Evolutionary conservation across 53 echinoderm and acorn worm genomes (phyloP), one percentile per base, ranked within the genome.

Genomic region (Echinarachnius parma): DNA sequence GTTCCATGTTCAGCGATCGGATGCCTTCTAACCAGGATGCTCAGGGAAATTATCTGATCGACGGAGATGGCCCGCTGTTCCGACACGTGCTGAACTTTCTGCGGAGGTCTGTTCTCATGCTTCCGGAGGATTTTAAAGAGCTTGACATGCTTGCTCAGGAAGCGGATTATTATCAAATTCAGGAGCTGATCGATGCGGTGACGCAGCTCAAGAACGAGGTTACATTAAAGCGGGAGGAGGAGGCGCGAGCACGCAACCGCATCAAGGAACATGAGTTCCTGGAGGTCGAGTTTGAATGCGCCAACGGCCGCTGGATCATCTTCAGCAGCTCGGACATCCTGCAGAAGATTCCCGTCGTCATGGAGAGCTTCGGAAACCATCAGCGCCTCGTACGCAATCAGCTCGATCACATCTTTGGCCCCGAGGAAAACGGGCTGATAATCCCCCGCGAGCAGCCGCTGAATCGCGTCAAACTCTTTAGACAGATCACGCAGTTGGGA

Each of bases 1-100:
- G 96, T 13, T 68, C 96, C 3, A 95, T 95, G 96, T 95, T 95
- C 72, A 95, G 96, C 46, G 96, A 84, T 31, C 90, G 96, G 19
- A 66, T 95, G 26, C 85, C 79, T 4, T 84, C 96, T 9, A 84
- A 68, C 20, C 64, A 75, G 1, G 96, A 95, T 50, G 76, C 61
- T 0, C 57, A 79, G 46, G 90, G 90, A 15, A 81, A 87, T 61
- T 95, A 77, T 64, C 71, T 95, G 21, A 95, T 95, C 37, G 96
- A 95, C 31, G 96, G 96, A 4, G 96, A 95, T 49, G 96, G 96
- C 1, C 89, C 81, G 7, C 65, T 87, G n/a, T 95, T 95, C 46
- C 84, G 96, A 0, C 74, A 84, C 59, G 80, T 95, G 7, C 79
- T 95, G 29, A 95, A 90, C 47, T 95, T 95, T 39, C 87, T 95